Conservation (phyloP, 2,888 invertebrate genomes). For the Apodemia hepburni region DNA sequence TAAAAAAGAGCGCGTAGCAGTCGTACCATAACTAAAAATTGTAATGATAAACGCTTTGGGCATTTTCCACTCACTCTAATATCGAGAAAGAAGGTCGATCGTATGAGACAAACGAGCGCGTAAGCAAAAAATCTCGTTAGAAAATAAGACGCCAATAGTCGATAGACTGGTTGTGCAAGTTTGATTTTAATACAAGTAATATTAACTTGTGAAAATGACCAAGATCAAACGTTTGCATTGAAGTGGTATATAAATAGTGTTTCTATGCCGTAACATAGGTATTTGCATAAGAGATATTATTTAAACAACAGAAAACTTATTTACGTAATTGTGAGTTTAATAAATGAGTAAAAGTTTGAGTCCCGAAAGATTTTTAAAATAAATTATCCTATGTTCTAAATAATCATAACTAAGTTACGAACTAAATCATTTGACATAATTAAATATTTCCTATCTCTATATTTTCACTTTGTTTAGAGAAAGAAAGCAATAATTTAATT, state of each 20-base stretch:
- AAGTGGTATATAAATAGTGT: neutral
- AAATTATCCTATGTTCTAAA: neutral
- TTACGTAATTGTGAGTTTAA: neutral
- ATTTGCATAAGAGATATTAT: constrained; percentile 6
- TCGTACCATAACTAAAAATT: neutral
- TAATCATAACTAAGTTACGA: too few species aligned
- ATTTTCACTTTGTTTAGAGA: too few species aligned
- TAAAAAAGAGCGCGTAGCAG: too few species aligned
- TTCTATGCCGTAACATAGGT: neutral
- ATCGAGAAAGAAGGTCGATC: constrained; percentile 49
- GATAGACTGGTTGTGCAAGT: constrained; percentile 55
- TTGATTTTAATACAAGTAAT: constrained; percentile 36
- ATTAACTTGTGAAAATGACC: constrained; percentile 12
- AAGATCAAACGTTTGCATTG: neutral
- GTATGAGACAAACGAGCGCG: constrained; percentile 44
- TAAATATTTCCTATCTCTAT: too few species aligned
- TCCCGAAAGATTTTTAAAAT: neutral
- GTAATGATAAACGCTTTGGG: constrained; percentile 33
- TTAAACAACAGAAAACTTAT: neutral
- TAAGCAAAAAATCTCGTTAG: constrained; percentile 71
- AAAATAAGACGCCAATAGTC: constrained; percentile 71
- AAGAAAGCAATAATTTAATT: too few species aligned
- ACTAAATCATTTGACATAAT: too few species aligned
- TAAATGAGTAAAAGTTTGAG: neutral
- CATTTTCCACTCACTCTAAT: constrained; percentile 51